Evolutionary conservation across 2,888 invertebrate species (phyloP).

Genomic region (Macaria liturata): DNA sequence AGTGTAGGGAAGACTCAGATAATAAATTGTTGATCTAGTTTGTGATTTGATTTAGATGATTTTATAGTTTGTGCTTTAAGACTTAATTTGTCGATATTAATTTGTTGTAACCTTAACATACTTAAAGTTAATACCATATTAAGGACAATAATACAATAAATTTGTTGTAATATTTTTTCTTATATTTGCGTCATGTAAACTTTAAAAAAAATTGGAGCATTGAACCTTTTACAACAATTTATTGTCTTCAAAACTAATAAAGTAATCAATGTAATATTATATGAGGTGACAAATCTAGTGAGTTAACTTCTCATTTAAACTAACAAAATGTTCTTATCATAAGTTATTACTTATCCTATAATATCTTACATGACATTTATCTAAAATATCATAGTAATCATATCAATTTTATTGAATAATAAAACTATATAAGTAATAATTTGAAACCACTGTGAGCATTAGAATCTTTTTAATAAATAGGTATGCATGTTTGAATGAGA

Average conservation of each 20-base stretch:
- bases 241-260: not conserved
- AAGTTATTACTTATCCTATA: not conserved
- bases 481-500: no score
- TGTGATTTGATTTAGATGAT: no score
- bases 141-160: no score
- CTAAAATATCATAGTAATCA: conserved; percentile 62
- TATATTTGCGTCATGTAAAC: no score
- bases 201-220: not conserved
- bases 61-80: no score
- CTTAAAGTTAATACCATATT: no score
- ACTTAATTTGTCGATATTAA: no score
- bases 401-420: conserved; percentile 41
- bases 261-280: not conserved
- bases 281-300: conserved; percentile 25
- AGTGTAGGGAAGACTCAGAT: not conserved
- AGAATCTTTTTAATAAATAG: no score
- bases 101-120: no score
- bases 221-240: not conserved
- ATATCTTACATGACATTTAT: conserved; percentile 18
- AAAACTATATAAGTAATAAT: no score
- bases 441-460: no score
- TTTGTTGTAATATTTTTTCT: no score
- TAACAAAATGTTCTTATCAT: conserved; percentile 5
- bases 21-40: conserved; percentile 8
- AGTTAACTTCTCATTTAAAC: conserved; percentile 13